These are phyloP conservation scores for Eristalis arbustorum DNA, from an alignment of 2,888 invertebrate genomes.

Conservation along the genomic window DNA sequence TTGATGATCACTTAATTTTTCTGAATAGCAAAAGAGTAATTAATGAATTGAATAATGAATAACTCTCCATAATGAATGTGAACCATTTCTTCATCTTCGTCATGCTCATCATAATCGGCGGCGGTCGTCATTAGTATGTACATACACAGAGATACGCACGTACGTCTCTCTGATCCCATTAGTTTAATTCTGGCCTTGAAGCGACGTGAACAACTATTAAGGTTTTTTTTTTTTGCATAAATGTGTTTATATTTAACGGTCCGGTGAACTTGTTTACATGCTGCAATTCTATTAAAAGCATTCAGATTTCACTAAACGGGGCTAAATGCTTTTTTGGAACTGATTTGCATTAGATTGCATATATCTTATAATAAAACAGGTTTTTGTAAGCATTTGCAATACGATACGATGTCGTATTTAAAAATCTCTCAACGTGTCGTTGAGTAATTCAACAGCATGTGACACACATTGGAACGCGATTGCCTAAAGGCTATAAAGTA, in stretches of 20 bases:
- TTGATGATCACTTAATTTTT: conserved; percentile 33
- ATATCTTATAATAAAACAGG: not conserved
- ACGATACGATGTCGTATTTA: not conserved
- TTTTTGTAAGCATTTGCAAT: conserved; percentile 1
- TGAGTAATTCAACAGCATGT: conserved; percentile 21
- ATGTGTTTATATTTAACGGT: conserved; percentile 33
- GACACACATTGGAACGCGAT: conserved; percentile 23
- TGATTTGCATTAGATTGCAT: conserved; percentile 24
- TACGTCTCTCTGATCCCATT: not conserved
- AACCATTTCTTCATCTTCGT: conserved; percentile 37
- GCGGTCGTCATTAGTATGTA: conserved; percentile 37
- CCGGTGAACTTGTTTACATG: conserved; percentile 42
- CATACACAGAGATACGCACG: not conserved
- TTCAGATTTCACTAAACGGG: conserved; percentile 12
- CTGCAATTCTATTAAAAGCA: conserved; percentile 37
- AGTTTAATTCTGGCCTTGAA: conserved; percentile 35
- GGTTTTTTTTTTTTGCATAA: conserved; percentile 4
- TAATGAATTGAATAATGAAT: conserved; percentile 35
- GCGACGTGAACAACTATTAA: conserved; percentile 8
- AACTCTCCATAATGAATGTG: conserved; percentile 13
- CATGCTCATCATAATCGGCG: conserved; percentile 13
- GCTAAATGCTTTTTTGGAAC: not conserved
- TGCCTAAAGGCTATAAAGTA: not conserved
- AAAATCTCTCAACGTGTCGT: not conserved
- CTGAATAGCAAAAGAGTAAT: conserved; percentile 20